A percentile compares a stretch with the other conserved stretches of the same genome.
These are phyloP conservation scores for Chromoteleia sp. DNA, from an alignment of 2,888 invertebrate genomes.

Conservation along the genomic window DNA sequence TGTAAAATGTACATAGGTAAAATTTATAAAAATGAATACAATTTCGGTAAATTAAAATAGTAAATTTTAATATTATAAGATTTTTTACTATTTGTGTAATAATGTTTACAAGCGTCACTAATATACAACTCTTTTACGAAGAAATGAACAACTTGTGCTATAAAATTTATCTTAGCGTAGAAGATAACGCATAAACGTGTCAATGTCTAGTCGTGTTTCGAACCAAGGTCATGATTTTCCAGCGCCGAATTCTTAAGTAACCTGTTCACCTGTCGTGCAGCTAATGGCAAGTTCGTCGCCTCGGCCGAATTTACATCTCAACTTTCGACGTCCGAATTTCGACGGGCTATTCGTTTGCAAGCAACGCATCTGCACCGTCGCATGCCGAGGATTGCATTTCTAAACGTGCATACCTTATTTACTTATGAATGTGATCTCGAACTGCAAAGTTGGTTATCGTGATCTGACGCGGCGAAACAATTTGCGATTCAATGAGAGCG, in stretches of 20 bases:
- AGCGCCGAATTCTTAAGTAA: conserved; percentile 75
- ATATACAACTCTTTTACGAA: too few species aligned
- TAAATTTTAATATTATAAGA: too few species aligned
- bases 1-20: too few species aligned
- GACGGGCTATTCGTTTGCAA: conserved; percentile 23
- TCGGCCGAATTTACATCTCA: conserved; percentile 64
- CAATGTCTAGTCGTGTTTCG: conserved; percentile 63
- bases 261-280: conserved; percentile 49
- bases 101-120: too few species aligned
- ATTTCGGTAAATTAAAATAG: too few species aligned
- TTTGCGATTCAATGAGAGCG: conserved; percentile 53
- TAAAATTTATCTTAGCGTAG: too few species aligned
- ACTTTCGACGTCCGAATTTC: conserved; percentile 70
- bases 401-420: conserved; percentile 47
- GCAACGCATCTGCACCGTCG: not conserved
- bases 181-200: conserved; percentile 25
- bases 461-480: conserved; percentile 40
- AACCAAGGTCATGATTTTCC: conserved; percentile 81
- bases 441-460: conserved; percentile 49
- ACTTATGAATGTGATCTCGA: conserved; percentile 42
- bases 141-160: too few species aligned
- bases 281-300: conserved; percentile 56
- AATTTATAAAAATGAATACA: too few species aligned
- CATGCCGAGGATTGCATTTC: conserved; percentile 42
- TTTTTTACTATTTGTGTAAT: too few species aligned